Evolutionary conservation across 2,888 invertebrate genomes (phyloP).

Genomic region (Agrochola macilenta): DNA sequence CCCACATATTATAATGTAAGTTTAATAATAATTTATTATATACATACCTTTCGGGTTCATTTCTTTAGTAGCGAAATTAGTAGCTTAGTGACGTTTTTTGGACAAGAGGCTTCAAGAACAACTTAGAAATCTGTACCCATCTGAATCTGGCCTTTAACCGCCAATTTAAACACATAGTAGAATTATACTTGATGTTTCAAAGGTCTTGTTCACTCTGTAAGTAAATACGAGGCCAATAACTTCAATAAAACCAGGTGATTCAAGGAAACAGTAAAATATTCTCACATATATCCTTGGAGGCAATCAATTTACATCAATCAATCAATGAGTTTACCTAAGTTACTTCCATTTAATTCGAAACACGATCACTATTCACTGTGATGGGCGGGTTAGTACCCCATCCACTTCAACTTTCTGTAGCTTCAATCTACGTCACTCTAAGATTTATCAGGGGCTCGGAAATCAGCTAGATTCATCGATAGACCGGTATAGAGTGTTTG

Average conservation of each 20-base stretch:
- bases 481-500: background rate
- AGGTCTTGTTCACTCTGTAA: background rate
- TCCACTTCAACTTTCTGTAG: conserved; percentile 65
- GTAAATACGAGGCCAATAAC: conserved; percentile 28
- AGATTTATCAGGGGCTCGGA: conserved; percentile 52
- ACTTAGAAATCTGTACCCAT: background rate
- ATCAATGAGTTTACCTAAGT: conserved; percentile 70
- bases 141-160: background rate
- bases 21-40: too few relatives aligned
- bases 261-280: conserved; percentile 58
- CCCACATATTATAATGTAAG: too few relatives aligned
- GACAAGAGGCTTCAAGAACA: background rate
- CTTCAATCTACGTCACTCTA: conserved; percentile 75
- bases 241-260: conserved; percentile 24
- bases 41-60: too few relatives aligned
- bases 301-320: conserved; percentile 78
- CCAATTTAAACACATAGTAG: conserved; percentile 1
- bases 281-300: conserved; percentile 62
- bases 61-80: too few relatives aligned
- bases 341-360: conserved; percentile 73
- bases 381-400: conserved; percentile 70
- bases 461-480: conserved; percentile 28
- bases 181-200: background rate
- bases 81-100: background rate
- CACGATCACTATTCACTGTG: conserved; percentile 73